Evolutionary conservation across 2,797 vertebrate species (phyloP), one percentile per base, ranked within the genome.

Genomic region (Lycodopsis pacificus): DNA sequence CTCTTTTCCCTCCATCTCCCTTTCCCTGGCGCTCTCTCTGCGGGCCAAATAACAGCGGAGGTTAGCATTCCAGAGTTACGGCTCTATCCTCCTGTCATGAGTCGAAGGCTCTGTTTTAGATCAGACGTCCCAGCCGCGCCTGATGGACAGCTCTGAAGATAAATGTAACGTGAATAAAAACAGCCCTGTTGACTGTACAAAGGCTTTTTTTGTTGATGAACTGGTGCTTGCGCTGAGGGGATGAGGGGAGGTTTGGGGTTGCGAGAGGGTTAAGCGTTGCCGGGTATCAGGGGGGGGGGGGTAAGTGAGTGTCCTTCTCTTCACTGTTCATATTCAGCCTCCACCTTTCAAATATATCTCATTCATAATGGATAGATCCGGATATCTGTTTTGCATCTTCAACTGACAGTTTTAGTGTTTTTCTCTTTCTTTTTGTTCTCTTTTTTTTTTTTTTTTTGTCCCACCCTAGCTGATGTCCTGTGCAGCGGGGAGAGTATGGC

Each of bases 341-440:
- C 92, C 86, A 83, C 85, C 65, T 89, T 89, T 90, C 89, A 91
- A 94, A 92, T 95, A 95, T 79, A 87, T 92, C 93, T 94, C 90
- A 93, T 95, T 95, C 91, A 93, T 93, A 95, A 95, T 92, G 88
- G 90, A 93, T 95, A 40, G 80, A 91, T 92, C 94, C 91, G 93
- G 94, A 95, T 93, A 88, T 94, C 93, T 96, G 93, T 84, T 94
- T 92, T 93, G 93, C 93, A 87, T 79, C 96, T 92, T 90, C 81
- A 72, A 81, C 89, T 94, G 94, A 95, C 92, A 95, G 90, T 87
- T 92, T 91, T 89, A 91, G 78, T 82, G 88, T 87, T 85, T 12
- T 3, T 15, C 42, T 36, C 54, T 17, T 27, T 25, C 48, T 73
- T 53, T 80, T 61, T 70, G 67, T 67, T 73, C 59, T 70, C 71